A percentile compares a stretch with the other conserved stretches of the same genome.
phyloP scores from a whole-genome alignment of 2,888 invertebrate species.

The Mimas tiliae region DNA sequence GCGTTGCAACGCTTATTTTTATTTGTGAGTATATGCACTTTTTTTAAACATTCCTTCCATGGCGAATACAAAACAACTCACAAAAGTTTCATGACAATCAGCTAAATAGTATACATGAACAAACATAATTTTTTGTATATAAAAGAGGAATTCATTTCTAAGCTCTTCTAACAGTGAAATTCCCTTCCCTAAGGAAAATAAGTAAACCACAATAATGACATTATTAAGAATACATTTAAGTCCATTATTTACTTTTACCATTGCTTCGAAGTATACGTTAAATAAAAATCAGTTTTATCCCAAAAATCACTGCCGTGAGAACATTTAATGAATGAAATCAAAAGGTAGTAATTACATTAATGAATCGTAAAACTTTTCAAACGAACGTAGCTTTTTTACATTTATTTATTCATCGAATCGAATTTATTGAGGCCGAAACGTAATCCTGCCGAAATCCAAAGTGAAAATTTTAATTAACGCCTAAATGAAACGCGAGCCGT shows the following conservation, averaged over 20 bases:
- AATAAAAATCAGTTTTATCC: background rate
- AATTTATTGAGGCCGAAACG: slow-evolving; percentile 50
- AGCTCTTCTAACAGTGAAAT: too few species aligned
- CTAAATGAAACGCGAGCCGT: slow-evolving; percentile 34
- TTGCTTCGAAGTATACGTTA: background rate
- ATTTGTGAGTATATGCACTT: too few species aligned
- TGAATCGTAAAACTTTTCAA: slow-evolving; percentile 19
- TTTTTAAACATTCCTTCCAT: too few species aligned
- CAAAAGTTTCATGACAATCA: too few species aligned
- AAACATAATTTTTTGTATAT: too few species aligned
- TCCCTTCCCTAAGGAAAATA: background rate
- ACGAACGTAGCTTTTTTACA: slow-evolving; percentile 6
- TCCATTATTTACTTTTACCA: background rate
- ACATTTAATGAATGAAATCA: slow-evolving; percentile 20
- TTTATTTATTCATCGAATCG: slow-evolving; percentile 45
- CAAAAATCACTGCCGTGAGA: slow-evolving; percentile 12
- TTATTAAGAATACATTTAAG: background rate
- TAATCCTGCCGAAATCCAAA: slow-evolving; percentile 49
- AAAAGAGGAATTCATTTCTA: too few species aligned
- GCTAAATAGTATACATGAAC: too few species aligned
- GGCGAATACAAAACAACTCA: too few species aligned
- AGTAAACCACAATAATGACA: background rate
- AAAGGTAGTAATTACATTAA: slow-evolving; percentile 17
- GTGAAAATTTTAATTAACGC: slow-evolving; percentile 64
- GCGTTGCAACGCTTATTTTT: too few species aligned